Evolutionary conservation across 2,113 vertebrate genomes (phyloP).

Genomic region (Rhabdornis inornatus): DNA sequence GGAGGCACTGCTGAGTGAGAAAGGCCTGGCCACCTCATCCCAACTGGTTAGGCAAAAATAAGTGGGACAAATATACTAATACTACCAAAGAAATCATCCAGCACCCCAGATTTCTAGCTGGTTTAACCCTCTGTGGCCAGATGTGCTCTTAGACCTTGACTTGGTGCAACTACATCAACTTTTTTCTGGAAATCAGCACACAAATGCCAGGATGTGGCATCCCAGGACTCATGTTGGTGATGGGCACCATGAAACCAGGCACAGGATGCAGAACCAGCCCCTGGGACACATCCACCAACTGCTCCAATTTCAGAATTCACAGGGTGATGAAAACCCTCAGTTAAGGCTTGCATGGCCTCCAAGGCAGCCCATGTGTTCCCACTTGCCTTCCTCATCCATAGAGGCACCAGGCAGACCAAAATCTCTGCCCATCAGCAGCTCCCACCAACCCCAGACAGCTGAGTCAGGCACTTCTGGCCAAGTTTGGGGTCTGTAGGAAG

Average conservation of each 20-base stretch:
- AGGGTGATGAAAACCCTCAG: background rate
- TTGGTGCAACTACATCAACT: background rate
- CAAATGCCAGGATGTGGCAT: background rate
- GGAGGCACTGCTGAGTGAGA: background rate
- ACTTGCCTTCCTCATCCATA: rapidly evolving
- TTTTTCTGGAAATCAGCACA: background rate
- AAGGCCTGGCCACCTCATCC: background rate
- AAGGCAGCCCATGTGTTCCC: rapidly evolving
- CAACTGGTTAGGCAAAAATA: background rate
- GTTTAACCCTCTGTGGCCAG: rapidly evolving
- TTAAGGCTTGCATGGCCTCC: background rate
- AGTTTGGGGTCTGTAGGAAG: background rate
- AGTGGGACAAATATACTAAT: background rate
- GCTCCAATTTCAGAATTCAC: rapidly evolving
- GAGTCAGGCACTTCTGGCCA: background rate
- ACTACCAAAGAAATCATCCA: background rate
- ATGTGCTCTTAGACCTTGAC: background rate
- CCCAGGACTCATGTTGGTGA: background rate
- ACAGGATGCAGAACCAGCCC: background rate
- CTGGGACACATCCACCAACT: background rate
- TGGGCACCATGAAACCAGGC: background rate
- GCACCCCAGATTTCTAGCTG: background rate
- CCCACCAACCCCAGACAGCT: background rate
- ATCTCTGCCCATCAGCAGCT: background rate
- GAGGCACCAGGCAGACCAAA: background rate